Evolutionary conservation across 2,888 invertebrate genomes (phyloP), one percentile per base, ranked within the genome.

Genomic region (Dromius quadrimaculatus): DNA sequence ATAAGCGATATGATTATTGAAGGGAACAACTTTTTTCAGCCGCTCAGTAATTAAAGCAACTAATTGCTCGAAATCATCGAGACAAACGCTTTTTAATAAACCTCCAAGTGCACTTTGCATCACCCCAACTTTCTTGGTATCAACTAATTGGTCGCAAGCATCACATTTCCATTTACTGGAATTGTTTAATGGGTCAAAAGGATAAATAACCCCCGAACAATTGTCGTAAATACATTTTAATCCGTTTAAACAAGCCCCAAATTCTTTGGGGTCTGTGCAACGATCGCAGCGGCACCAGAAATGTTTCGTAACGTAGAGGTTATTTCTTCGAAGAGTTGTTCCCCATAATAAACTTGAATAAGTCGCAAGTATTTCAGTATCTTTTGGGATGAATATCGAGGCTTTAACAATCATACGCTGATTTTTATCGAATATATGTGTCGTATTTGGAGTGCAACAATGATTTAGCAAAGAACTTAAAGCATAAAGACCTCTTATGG

Each of bases 301-400:
- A 79, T 89, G 88, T 81, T 92, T 92, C 0, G 91, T 90, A 75
- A 84, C 84, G 73, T 81, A 82, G 15, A 92, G 82, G 77, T 90
- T 87, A 32, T 85, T 83, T 9, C 89, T 83, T 65, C 92, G 84
- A 9, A 88, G 85, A 2, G 86, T 83, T 0, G 91, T 91, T 34
- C 89, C 88, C 91, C 92, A 92, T 45, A 90, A 80, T 19, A 88
- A 76, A 70, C 88, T 86, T 0, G 89, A 85, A 76, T 92, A 92
- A 45, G 88, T 87, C 61, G 89, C 87, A 57, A 87, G 88, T 72
- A 92, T 85, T 81, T 91, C 90, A 6, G 85, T 79, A 17, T 88
- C 89, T 69, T 85, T 84, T 50, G 80, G 78, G 72, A 92, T 90
- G 4, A 84, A 82, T 69, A 84, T 84, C 0, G 87, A 83, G 1